Evolutionary conservation across 92 coral and sea anemone genomes (phyloP).

Genomic region (Palythoa grandis): DNA sequence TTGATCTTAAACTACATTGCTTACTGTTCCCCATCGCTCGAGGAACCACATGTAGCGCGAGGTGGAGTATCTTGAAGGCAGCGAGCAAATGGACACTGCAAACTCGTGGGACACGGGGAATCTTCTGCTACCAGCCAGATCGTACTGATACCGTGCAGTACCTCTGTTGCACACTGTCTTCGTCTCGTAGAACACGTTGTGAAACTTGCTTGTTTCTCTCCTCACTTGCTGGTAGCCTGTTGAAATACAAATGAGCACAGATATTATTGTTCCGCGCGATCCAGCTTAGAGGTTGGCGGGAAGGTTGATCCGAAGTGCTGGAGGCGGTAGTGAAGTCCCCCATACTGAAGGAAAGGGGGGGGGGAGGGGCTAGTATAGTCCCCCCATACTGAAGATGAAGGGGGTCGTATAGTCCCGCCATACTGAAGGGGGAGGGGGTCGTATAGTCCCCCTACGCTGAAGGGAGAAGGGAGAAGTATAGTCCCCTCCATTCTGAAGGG

Average conservation of each 20-base stretch:
- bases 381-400: no score
- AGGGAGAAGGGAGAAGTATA: no score
- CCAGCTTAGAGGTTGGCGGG: background rate
- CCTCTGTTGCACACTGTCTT: slow-evolving; percentile 54
- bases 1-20: background rate
- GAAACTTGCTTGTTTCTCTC: slow-evolving; percentile 35
- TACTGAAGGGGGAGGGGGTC: no score
- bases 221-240: slow-evolving; percentile 43
- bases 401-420: no score
- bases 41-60: slow-evolving; percentile 38
- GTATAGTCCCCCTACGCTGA: no score
- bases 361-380: no score
- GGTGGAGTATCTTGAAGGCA: slow-evolving; percentile 34
- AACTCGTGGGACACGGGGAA: slow-evolving; percentile 55
- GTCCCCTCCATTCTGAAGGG: no score
- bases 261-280: no score
- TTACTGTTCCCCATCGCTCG: slow-evolving; percentile 60
- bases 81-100: slow-evolving; percentile 42
- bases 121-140: slow-evolving; percentile 24
- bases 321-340: no score
- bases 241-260: background rate
- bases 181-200: slow-evolving; percentile 54
- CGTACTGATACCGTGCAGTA: slow-evolving; percentile 48
- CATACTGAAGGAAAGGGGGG: no score
- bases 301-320: background rate